These are phyloP conservation scores for Odontothrips loti DNA, from an alignment of 2,888 invertebrate species.

Conservation along the genomic window DNA sequence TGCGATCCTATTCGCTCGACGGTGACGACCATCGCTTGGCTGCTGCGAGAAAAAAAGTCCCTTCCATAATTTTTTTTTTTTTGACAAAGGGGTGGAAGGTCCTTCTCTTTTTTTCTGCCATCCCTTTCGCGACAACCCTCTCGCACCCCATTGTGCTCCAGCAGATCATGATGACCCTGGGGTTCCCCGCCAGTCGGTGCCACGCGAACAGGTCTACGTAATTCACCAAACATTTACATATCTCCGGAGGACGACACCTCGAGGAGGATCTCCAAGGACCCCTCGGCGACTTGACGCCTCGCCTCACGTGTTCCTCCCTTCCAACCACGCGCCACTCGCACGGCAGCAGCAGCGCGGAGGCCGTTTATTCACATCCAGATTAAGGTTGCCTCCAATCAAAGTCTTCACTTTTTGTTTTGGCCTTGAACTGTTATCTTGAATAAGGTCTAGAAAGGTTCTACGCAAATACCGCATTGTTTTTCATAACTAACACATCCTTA, in stretches of 20 bases:
- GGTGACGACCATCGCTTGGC: too few species aligned
- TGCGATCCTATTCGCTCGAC: too few species aligned
- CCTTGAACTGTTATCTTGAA: too few species aligned
- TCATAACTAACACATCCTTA: too few species aligned
- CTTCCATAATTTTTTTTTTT: neutral
- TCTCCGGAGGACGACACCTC: neutral
- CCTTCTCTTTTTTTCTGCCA: neutral
- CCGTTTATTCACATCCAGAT: too few species aligned
- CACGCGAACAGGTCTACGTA: slow-evolving; percentile 15
- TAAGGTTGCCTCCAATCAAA: too few species aligned
- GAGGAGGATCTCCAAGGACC: neutral
- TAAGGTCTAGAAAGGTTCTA: too few species aligned
- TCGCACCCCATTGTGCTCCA: neutral
- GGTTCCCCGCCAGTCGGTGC: neutral
- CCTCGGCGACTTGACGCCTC: neutral
- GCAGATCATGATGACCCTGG: neutral
- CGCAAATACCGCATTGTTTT: too few species aligned
- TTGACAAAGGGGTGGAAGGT: neutral
- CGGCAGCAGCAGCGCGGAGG: too few species aligned
- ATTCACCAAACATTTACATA: slow-evolving; percentile 18
- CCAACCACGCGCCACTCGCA: neutral
- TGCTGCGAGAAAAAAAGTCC: neutral
- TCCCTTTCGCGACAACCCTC: neutral
- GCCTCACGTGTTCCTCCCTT: too few species aligned
- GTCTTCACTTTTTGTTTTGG: too few species aligned